Evolutionary conservation across 1,140 invertebrate genomes (phyloP).

Genomic region (Drosophila pandora): DNA sequence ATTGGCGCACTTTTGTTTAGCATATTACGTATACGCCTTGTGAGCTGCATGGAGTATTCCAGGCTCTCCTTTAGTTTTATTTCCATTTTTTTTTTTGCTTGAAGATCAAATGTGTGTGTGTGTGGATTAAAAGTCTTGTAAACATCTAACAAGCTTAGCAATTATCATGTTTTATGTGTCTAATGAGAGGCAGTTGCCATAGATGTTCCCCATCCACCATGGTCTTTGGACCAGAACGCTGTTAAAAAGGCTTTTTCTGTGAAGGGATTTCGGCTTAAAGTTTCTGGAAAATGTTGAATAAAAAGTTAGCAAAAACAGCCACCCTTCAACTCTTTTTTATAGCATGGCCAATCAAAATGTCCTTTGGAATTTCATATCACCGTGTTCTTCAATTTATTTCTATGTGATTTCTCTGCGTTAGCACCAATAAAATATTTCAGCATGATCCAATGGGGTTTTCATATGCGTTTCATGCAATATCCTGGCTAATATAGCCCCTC

Average conservation of each 20-base stretch:
- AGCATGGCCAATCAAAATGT: background rate
- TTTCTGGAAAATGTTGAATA: background rate
- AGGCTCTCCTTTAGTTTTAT: slow-evolving; percentile 18
- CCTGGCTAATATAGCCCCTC: slow-evolving; percentile 30
- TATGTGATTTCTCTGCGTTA: slow-evolving; percentile 23
- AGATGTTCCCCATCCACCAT: slow-evolving; percentile 8
- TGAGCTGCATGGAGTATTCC: slow-evolving; percentile 15
- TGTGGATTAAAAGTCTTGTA: slow-evolving; percentile 57
- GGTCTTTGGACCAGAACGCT: background rate
- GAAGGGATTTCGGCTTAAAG: background rate
- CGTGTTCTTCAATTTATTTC: slow-evolving; percentile 21
- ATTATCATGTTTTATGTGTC: slow-evolving; percentile 54
- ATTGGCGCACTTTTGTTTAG: slow-evolving; percentile 80
- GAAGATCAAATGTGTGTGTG: slow-evolving; percentile 5
- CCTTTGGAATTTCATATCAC: slow-evolving; percentile 5
- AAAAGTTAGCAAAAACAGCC: background rate
- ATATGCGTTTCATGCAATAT: background rate
- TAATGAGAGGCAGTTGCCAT: slow-evolving; percentile 28
- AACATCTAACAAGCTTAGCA: slow-evolving; percentile 74
- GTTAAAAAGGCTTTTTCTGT: background rate
- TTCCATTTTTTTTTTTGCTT: slow-evolving; percentile 9
- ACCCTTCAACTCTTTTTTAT: background rate
- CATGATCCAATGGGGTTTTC: slow-evolving; percentile 20
- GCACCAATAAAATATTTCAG: slow-evolving; percentile 35
- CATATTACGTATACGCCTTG: slow-evolving; percentile 61